Evolutionary conservation across 1,140 invertebrate species (phyloP).

Genomic region (Ganaspis sp.): DNA sequence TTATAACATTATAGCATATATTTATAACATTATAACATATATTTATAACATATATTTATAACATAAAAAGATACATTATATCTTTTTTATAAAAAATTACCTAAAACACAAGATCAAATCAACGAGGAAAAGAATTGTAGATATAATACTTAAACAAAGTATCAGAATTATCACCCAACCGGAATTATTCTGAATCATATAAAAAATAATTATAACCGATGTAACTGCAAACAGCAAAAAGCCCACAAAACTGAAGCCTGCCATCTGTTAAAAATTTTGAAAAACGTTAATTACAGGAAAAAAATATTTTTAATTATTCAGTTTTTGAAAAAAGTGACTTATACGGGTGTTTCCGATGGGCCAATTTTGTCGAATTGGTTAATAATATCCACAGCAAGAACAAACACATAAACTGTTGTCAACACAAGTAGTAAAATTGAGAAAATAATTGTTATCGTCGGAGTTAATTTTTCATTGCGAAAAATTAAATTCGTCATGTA

Average conservation of each 20-base stretch:
- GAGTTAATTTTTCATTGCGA: constrained; percentile 22
- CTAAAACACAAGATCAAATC: constrained; percentile 56
- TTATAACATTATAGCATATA: too few relatives aligned
- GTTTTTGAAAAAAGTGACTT: neutral
- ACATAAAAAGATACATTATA: too few relatives aligned
- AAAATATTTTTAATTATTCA: constrained; percentile 6
- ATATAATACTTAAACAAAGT: constrained; percentile 52
- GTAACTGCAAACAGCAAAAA: constrained; percentile 58
- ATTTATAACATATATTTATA: too few relatives aligned
- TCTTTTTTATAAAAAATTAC: constrained; percentile 52
- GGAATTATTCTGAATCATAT: constrained; percentile 39
- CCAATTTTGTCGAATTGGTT: constrained; percentile 52
- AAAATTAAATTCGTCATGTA: constrained; percentile 49
- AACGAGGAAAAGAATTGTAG: constrained; percentile 59
- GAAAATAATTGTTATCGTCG: constrained; percentile 36
- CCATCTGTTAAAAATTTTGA: constrained; percentile 57
- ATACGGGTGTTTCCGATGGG: constrained; percentile 59
- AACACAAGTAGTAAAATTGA: constrained; percentile 59
- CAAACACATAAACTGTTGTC: constrained; percentile 59
- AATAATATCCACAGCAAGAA: constrained; percentile 60
- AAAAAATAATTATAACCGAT: constrained; percentile 53
- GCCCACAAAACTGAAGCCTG: constrained; percentile 63
- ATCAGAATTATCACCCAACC: constrained; percentile 46
- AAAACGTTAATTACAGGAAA: constrained; percentile 29
- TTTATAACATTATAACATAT: too few relatives aligned